Conservation (phyloP, 2,888 invertebrate species). For the Zygaena filipendulae region DNA sequence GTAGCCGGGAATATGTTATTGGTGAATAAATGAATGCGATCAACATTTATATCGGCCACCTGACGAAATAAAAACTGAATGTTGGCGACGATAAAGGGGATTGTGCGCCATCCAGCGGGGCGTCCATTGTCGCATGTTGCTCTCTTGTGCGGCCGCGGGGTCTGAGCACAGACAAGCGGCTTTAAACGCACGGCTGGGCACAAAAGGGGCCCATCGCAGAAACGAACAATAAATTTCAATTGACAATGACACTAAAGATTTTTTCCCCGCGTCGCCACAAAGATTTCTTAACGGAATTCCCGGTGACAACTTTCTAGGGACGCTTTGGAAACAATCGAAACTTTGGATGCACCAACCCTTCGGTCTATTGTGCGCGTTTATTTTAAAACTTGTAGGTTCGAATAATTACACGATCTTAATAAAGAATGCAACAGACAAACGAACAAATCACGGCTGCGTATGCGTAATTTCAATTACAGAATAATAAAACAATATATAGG, state of each 20-base stretch:
- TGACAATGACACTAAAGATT: slow-evolving; percentile 54
- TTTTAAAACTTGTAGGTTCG: too few species aligned
- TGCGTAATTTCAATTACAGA: too few species aligned
- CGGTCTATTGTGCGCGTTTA: too few species aligned
- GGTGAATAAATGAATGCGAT: slow-evolving; percentile 38
- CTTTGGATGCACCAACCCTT: too few species aligned
- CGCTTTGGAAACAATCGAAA: too few species aligned
- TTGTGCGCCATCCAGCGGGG: slow-evolving; percentile 53
- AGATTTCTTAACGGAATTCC: slow-evolving; percentile 51
- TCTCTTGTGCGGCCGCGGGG: slow-evolving; percentile 39
- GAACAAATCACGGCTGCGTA: too few species aligned
- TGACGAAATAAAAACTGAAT: slow-evolving; percentile 38
- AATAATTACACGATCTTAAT: too few species aligned
- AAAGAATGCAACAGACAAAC: too few species aligned
- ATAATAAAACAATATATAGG: too few species aligned
- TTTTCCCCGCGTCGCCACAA: slow-evolving; percentile 43
- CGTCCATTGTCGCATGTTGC: slow-evolving; percentile 48
- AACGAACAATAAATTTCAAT: slow-evolving; percentile 67
- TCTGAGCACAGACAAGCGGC: slow-evolving; percentile 45
- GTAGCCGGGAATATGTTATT: slow-evolving; percentile 25
- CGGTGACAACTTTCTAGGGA: slow-evolving; percentile 41
- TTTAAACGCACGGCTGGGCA: slow-evolving; percentile 62
- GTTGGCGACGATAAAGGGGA: slow-evolving; percentile 48
- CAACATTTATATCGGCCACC: slow-evolving; percentile 44
- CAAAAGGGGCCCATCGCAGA: slow-evolving; percentile 61